These are phyloP conservation scores for Tachina grossa DNA, from an alignment of 2,888 invertebrate genomes.

Conservation along the genomic window DNA sequence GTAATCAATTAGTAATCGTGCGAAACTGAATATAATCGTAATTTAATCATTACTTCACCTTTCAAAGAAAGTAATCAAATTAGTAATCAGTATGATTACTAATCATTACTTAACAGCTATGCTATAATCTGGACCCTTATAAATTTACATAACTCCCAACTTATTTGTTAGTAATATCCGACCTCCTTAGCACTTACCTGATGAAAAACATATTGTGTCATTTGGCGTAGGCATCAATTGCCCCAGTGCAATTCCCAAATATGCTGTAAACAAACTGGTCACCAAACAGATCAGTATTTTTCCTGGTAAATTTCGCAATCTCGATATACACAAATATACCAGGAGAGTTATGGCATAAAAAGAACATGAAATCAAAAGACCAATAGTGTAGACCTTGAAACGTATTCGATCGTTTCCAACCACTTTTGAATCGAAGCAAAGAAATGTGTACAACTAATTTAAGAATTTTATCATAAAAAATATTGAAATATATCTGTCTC, in stretches of 20 bases:
- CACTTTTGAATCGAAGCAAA: slow-evolving; percentile 80
- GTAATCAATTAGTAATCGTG: too few species aligned
- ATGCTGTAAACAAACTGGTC: slow-evolving; percentile 86
- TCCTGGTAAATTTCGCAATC: slow-evolving; percentile 88
- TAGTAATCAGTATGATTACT: too few species aligned
- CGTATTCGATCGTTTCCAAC: slow-evolving; percentile 79
- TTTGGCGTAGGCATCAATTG: slow-evolving; percentile 83
- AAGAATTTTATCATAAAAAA: slow-evolving; percentile 58
- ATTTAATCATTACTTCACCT: too few species aligned
- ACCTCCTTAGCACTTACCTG: slow-evolving; percentile 83
- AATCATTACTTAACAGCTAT: too few species aligned
- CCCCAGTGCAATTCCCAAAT: slow-evolving; percentile 85
- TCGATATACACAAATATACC: slow-evolving; percentile 87
- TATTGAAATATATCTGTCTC: not conserved
- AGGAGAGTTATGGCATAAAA: slow-evolving; percentile 87
- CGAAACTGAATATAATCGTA: too few species aligned
- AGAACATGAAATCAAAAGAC: slow-evolving; percentile 85
- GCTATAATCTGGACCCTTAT: too few species aligned
- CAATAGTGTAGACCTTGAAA: slow-evolving; percentile 80
- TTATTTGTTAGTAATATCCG: not conserved
- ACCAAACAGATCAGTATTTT: slow-evolving; percentile 89
- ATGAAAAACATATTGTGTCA: slow-evolving; percentile 83
- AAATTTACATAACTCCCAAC: too few species aligned
- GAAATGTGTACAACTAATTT: slow-evolving; percentile 80
- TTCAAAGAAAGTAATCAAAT: too few species aligned